Evolutionary conservation across 2,888 invertebrate genomes (phyloP).

Genomic region (Selenia dentaria): DNA sequence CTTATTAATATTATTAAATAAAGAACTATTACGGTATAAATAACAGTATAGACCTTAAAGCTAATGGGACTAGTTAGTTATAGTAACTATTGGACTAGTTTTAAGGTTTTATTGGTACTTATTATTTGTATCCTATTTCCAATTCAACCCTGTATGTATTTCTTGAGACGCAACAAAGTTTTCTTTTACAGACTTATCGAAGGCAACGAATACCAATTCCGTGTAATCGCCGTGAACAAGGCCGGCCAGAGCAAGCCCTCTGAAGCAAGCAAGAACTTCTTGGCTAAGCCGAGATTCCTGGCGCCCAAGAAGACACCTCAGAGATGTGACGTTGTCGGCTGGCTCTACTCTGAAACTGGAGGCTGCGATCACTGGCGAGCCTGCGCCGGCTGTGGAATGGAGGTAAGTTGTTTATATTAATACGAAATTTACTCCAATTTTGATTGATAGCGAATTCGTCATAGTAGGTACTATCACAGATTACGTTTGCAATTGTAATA

Average conservation of each 20-base stretch:
- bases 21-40: too few species aligned
- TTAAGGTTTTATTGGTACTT: too few species aligned
- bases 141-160: too few species aligned
- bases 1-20: too few species aligned
- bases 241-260: slow-evolving; percentile 97
- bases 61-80: too few species aligned
- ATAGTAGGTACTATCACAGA: too few species aligned
- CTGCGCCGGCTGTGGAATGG: slow-evolving; percentile 97
- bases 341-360: slow-evolving; percentile 97
- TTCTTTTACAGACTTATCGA: slow-evolving; percentile 88
- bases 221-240: slow-evolving; percentile 97
- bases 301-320: slow-evolving; percentile 97
- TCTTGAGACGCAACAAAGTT: too few species aligned
- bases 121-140: not conserved
- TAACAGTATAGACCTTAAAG: too few species aligned
- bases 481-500: too few species aligned
- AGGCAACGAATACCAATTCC: slow-evolving; percentile 98
- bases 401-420: slow-evolving; percentile 72
- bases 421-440: too few species aligned
- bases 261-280: slow-evolving; percentile 93
- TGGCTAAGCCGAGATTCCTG: slow-evolving; percentile 94
- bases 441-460: too few species aligned
- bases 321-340: slow-evolving; percentile 95
- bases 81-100: too few species aligned
- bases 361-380: slow-evolving; percentile 97